Base-by-base conservation (phyloP, 2,113 vertebrate genomes). In the Conger conger region DNA sequence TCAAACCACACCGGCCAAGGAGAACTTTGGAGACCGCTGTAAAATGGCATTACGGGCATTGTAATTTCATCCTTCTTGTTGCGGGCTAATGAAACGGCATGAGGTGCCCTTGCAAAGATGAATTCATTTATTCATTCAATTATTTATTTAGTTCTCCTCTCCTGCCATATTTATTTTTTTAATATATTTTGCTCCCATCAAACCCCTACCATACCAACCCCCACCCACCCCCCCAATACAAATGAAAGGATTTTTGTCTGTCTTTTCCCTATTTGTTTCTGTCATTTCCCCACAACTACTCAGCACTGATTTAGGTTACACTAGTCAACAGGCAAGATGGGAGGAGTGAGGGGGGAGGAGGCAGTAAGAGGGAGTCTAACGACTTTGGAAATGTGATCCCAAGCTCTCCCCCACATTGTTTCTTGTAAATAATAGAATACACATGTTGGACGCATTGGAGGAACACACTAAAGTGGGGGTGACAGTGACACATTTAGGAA, bases 251-350 rank as follows among this genome's bases (percentile, higher is more conserved):
- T 93, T 91, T 93, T 86, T 83, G n/a, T n/a, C n/a, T n/a, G n/a
- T 91, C 93, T 89, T 93, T 92, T 20, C 54, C 54, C 15, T 57
- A 4, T 3, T 57, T 57, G 15, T 27, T 94, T 90, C 91, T 94
- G 87, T 88, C 86, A 92, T 89, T 89, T 94, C 91, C 89, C 83
- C 78, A 88, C 87, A 93, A 88, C 82, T 86, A 88, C 88, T 91
- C 92, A 88, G 90, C 83, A 89, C 88, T 53, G 88, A 87, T 91
- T 91, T 91, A 86, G 89, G 91, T 92, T 94, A 93, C 93, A 76
- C 53, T n/a, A n/a, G n/a, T 82, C 82, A 54, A 79, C 79, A 79
- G 81, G 17, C 85, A 89, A 87, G 42, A 8, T 40, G 79, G 30
- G 73, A 18, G 84, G 73, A 89, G 50, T 11, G 37, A 42, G 84